These are phyloP conservation scores for Branchinecta lindahli DNA, from an alignment of 1,140 invertebrate genomes.

Conservation along the genomic window DNA sequence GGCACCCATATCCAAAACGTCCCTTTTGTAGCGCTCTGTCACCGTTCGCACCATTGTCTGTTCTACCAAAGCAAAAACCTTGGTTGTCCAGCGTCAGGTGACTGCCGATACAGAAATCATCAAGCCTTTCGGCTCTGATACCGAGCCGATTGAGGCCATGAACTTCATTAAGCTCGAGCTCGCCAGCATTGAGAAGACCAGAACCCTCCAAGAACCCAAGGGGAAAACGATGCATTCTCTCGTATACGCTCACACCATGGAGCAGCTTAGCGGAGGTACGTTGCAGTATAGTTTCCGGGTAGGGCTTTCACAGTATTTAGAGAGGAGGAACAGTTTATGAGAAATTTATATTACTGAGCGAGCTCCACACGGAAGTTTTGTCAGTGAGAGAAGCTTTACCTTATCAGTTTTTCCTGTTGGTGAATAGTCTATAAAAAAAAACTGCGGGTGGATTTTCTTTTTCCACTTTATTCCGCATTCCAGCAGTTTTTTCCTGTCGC, in stretches of 20 bases:
- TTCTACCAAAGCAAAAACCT: constrained; percentile 12
- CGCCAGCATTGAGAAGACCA: background rate
- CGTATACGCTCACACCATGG: background rate
- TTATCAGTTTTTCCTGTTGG: too few species aligned
- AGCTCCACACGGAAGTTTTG: too few species aligned
- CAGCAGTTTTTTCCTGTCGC: too few species aligned
- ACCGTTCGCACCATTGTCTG: constrained; percentile 17
- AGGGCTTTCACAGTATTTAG: too few species aligned
- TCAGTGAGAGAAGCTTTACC: too few species aligned
- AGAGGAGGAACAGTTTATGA: too few species aligned
- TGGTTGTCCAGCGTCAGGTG: constrained; percentile 17
- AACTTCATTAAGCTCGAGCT: background rate
- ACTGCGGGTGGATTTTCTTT: too few species aligned
- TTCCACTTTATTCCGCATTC: too few species aligned
- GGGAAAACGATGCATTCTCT: background rate
- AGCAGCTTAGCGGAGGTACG: background rate
- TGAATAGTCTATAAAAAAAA: too few species aligned
- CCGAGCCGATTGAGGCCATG: constrained; percentile 18
- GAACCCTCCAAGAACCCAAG: background rate
- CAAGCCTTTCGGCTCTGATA: constrained; percentile 20
- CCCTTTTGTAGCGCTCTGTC: constrained; percentile 11
- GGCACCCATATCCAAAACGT: too few species aligned
- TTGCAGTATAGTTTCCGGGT: background rate
- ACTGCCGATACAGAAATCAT: constrained; percentile 14
- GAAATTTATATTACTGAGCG: too few species aligned